Conservation (phyloP, 1,140 invertebrate genomes). For the Monomorium pharaonis region DNA sequence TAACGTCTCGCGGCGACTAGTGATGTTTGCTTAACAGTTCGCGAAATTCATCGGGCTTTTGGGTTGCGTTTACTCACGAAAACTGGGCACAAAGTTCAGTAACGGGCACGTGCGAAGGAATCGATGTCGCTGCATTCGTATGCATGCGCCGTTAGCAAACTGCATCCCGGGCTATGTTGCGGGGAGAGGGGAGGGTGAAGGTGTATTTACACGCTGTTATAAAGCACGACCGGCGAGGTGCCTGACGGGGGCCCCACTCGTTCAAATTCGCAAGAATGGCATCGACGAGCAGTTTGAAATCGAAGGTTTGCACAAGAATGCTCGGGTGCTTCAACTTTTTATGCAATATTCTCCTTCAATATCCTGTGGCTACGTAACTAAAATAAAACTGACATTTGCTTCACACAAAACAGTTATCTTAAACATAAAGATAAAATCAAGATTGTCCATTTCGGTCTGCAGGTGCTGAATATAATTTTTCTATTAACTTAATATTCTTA, state of each 20-base stretch:
- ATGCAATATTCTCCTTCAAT: not conserved
- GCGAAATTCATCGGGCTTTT: conserved; percentile 14
- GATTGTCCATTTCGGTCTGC: too few relatives aligned
- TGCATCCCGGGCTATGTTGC: not conserved
- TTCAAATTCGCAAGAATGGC: conserved; percentile 4
- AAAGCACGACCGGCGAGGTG: conserved; percentile 10
- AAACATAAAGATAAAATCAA: too few relatives aligned
- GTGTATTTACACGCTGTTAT: conserved; percentile 39
- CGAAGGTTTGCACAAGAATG: not conserved
- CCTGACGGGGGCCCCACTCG: not conserved
- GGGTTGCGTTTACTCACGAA: not conserved
- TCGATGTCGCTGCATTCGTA: conserved; percentile 42
- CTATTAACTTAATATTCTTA: too few relatives aligned
- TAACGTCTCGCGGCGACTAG: not conserved
- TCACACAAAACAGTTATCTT: not conserved
- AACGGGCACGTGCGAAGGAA: conserved; percentile 41
- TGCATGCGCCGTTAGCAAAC: conserved; percentile 15
- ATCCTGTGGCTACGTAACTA: not conserved
- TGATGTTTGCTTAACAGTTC: conserved; percentile 40
- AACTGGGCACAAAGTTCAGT: conserved; percentile 5
- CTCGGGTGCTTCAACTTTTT: not conserved
- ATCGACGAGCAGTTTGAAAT: conserved; percentile 9
- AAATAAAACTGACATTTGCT: not conserved
- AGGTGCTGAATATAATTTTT: too few relatives aligned
- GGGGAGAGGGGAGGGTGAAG: too few relatives aligned